These are phyloP conservation scores for Numenius phaeopus DNA, from an alignment of 2,797 vertebrate species.

Conservation along the genomic window DNA sequence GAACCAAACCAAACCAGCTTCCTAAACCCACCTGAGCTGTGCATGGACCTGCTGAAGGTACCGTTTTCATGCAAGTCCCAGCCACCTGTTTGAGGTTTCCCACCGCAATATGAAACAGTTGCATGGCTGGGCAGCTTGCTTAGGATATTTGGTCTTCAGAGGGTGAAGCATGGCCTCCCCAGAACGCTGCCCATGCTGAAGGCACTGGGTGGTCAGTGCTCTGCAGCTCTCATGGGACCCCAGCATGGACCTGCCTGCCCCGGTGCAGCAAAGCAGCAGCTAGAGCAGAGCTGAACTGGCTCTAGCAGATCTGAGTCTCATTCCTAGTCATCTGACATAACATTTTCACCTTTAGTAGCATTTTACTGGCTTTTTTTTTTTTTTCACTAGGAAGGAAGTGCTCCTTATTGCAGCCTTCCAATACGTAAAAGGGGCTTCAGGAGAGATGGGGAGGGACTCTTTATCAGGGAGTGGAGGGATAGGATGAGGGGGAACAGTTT, in stretches of 20 bases:
- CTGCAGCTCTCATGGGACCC: neutral
- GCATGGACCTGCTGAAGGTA: neutral
- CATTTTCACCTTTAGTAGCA: rapidly evolving
- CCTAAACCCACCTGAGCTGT: neutral
- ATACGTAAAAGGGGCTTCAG: too few species aligned
- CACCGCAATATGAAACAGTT: neutral
- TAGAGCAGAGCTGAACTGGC: neutral
- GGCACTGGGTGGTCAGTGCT: neutral
- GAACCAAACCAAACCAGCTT: neutral
- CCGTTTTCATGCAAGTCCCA: neutral
- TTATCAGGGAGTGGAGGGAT: too few species aligned
- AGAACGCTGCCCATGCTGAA: neutral
- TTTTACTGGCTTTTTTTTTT: neutral
- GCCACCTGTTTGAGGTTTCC: neutral
- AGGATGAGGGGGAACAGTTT: too few species aligned
- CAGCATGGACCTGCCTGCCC: neutral
- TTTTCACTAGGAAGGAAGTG: too few species aligned
- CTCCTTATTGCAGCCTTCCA: too few species aligned
- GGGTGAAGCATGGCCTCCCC: neutral
- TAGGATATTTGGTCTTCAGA: neutral
- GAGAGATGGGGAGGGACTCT: too few species aligned
- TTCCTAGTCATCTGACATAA: neutral
- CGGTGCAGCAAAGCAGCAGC: neutral
- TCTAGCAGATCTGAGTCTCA: neutral
- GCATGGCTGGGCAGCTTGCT: neutral